Percentiles rank a stretch among this genome's conserved stretches.
These are phyloP conservation scores for Nautilus pompilius DNA, from an alignment of 1,140 invertebrate species.

Conservation along the genomic window DNA sequence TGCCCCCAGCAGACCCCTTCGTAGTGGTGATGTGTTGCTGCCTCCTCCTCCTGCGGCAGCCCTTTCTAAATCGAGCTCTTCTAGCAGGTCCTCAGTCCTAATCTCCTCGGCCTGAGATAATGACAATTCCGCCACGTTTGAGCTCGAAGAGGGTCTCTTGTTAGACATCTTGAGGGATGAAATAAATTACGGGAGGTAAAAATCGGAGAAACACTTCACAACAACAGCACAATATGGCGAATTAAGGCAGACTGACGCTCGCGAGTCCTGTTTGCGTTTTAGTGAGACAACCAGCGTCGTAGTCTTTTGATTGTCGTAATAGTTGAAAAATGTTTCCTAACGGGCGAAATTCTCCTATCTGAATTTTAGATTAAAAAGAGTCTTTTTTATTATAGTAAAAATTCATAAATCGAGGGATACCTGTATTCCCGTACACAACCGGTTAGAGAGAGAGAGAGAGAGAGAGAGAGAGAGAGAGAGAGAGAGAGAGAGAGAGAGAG, in stretches of 20 bases:
- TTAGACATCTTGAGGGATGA: too few species aligned
- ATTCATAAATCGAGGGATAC: not conserved
- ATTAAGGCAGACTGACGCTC: not conserved
- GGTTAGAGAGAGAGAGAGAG: constrained; percentile 3
- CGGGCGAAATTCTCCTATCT: not conserved
- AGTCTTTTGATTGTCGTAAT: not conserved
- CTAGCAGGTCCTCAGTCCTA: too few species aligned
- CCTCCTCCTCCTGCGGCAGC: too few species aligned
- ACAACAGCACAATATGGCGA: too few species aligned
- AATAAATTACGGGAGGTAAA: too few species aligned
- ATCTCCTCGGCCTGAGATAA: too few species aligned
- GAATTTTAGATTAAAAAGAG: not conserved
- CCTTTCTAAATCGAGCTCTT: too few species aligned
- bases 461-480: not conserved
- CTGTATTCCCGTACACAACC: not conserved
- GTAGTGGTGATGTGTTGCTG: too few species aligned
- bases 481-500: not conserved
- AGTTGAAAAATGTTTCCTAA: not conserved
- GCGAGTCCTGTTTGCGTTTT: not conserved
- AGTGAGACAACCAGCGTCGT: not conserved
- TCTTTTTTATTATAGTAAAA: not conserved
- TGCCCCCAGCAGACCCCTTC: too few species aligned
- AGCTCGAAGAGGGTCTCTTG: too few species aligned
- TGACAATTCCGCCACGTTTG: too few species aligned
- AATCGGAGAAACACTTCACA: too few species aligned